A percentile compares a stretch with the other conserved stretches of the same genome.
Evolutionary conservation across 2,797 vertebrate genomes (phyloP).

Genomic region (Acanthurus tractus): DNA sequence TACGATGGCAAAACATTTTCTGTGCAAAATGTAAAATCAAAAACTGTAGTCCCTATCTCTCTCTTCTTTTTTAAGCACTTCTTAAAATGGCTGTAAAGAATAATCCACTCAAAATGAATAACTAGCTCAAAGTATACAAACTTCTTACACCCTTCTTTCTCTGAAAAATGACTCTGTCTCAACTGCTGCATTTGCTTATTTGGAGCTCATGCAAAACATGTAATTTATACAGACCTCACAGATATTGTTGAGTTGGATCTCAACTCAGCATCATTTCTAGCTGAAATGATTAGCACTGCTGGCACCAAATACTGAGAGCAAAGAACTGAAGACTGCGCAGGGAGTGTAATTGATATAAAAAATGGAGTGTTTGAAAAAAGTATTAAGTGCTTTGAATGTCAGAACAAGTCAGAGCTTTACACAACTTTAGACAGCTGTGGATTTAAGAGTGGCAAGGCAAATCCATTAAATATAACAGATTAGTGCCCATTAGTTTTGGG

Average conservation of each 20-base stretch:
- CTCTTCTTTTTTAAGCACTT: neutral
- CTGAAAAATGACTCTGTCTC: neutral
- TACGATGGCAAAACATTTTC: no score
- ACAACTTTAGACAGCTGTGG: constrained; percentile 33
- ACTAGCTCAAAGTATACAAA: no score
- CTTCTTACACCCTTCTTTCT: no score
- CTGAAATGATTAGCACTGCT: constrained; percentile 13
- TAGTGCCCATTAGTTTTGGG: constrained; percentile 54
- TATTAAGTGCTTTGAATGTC: constrained; percentile 35
- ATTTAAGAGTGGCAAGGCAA: constrained; percentile 34
- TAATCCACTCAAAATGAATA: neutral
- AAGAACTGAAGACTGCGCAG: neutral
- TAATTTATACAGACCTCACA: neutral
- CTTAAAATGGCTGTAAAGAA: neutral
- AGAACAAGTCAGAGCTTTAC: constrained; percentile 39
- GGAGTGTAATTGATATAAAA: constrained; percentile 17
- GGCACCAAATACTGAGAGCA: constrained; percentile 4
- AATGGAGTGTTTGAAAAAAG: constrained; percentile 24
- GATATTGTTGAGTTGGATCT: neutral
- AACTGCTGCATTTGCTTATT: neutral
- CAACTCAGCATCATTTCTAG: neutral
- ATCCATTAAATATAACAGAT: constrained; percentile 49
- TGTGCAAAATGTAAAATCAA: neutral
- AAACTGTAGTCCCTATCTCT: neutral
- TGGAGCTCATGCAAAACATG: neutral